Conservation (phyloP, 1,140 invertebrate species). For the Ceratina japonica region DNA sequence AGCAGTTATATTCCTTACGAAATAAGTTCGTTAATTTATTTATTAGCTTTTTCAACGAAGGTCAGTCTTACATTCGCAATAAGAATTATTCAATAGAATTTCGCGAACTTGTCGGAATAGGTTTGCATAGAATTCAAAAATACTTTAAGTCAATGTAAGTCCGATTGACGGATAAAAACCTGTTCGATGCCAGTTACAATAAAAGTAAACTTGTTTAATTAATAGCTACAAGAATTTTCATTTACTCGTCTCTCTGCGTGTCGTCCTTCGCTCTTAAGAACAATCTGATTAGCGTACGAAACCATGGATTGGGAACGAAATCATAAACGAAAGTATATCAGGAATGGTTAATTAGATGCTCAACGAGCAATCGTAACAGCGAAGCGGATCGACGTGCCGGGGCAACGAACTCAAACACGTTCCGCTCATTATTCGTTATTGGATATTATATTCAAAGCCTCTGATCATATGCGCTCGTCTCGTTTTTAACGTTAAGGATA, state of each 20-base stretch:
- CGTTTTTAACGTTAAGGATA: too few species aligned
- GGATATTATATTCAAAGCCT: too few species aligned
- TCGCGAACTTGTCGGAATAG: too few species aligned
- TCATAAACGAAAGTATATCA: constrained; percentile 54
- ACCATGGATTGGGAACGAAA: constrained; percentile 1
- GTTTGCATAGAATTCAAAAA: too few species aligned
- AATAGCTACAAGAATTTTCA: neutral
- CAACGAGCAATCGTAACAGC: constrained; percentile 25
- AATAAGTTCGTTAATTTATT: neutral
- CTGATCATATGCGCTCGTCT: too few species aligned
- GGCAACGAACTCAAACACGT: constrained; percentile 44
- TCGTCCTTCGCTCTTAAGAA: too few species aligned
- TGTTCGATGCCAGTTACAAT: neutral
- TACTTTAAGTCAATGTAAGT: too few species aligned
- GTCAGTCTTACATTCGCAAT: too few species aligned
- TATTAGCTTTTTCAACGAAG: neutral
- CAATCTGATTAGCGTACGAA: too few species aligned
- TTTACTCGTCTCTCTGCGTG: neutral
- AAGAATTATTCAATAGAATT: too few species aligned
- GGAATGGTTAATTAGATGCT: constrained; percentile 54
- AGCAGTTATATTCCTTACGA: neutral
- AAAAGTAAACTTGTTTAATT: neutral
- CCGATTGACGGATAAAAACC: neutral
- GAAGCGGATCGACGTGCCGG: constrained; percentile 13
- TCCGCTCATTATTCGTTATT: constrained; percentile 42